A percentile compares a stretch with the other conserved stretches of the same genome.
Conservation (phyloP, 2,797 vertebrate genomes). For the Coluber constrictor region DNA sequence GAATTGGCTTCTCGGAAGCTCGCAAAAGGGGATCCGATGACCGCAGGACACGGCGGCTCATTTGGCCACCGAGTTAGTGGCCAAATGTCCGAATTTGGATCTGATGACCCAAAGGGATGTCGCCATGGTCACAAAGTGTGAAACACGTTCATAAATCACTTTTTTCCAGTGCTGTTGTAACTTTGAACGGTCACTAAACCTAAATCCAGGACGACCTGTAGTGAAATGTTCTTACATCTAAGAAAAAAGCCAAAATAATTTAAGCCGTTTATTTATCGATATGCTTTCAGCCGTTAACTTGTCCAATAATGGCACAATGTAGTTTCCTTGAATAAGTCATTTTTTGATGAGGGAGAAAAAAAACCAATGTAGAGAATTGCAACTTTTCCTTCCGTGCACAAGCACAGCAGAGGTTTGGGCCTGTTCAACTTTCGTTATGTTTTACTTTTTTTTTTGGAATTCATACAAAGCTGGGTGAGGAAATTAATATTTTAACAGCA, state of each 20-base stretch:
- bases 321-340: background rate
- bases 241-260: slow-evolving; percentile 6
- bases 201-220: background rate
- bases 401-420: background rate
- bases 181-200: background rate
- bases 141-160: background rate
- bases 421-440: slow-evolving; percentile 8
- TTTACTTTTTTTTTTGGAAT: background rate
- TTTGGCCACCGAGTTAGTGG: background rate
- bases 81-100: background rate
- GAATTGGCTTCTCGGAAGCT: too few species aligned
- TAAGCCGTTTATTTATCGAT: background rate
- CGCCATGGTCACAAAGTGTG: background rate
- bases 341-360: background rate
- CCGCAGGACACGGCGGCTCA: background rate
- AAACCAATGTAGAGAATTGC: background rate
- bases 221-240: slow-evolving; percentile 5
- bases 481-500: slow-evolving; percentile 17
- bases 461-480: background rate
- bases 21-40: background rate
- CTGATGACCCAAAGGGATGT: background rate
- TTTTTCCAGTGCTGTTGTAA: background rate
- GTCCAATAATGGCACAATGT: background rate
- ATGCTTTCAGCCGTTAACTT: background rate
- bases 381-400: background rate